Evolutionary conservation across 2,113 vertebrate species (phyloP).

Genomic region (Recurvirostra avosetta): DNA sequence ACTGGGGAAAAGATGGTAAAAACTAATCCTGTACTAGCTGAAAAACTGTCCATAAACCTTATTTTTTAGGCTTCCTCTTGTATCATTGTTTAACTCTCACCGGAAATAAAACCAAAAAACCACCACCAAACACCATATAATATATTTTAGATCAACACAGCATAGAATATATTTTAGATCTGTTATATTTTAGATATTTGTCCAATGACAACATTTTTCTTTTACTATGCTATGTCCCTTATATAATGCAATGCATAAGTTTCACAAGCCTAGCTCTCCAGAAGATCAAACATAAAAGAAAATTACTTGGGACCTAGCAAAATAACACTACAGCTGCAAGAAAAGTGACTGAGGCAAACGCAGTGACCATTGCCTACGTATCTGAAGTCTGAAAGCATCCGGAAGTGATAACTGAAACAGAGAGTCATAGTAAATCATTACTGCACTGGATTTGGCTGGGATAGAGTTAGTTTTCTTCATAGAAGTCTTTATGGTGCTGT

Average conservation of each 20-base stretch:
- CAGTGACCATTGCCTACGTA: accelerated
- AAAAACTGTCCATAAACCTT: not conserved
- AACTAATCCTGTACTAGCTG: not conserved
- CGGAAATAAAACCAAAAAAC: not conserved
- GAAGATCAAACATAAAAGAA: not conserved
- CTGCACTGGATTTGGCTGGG: not conserved
- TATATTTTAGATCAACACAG: not conserved
- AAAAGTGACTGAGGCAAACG: not conserved
- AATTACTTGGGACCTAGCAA: not conserved
- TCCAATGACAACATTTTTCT: not conserved
- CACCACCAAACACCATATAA: not conserved
- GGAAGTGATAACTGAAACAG: not conserved
- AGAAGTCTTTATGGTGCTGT: not conserved
- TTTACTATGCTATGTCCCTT: not conserved
- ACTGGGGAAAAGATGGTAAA: not conserved
- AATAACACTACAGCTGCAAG: not conserved
- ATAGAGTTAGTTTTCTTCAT: not conserved
- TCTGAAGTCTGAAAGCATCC: not conserved
- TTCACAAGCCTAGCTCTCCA: not conserved
- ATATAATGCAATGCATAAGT: not conserved
- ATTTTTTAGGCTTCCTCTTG: not conserved
- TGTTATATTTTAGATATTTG: not conserved
- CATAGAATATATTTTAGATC: not conserved
- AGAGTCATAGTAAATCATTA: not conserved
- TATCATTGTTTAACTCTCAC: not conserved